These are phyloP conservation scores for Rhinogobio ventralis DNA, from an alignment of 2,797 vertebrate species.

Conservation along the genomic window DNA sequence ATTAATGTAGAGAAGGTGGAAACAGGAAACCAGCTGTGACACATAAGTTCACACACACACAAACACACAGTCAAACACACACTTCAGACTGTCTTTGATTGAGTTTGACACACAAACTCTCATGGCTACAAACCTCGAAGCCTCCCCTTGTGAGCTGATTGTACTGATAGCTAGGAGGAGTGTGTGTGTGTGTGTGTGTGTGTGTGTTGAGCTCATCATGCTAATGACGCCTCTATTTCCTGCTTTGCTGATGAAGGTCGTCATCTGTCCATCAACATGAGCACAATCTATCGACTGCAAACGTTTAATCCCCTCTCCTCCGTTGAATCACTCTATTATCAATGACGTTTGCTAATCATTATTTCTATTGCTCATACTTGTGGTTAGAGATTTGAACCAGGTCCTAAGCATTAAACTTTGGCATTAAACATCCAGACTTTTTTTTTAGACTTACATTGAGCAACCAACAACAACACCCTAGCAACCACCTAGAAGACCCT, in stretches of 20 bases:
- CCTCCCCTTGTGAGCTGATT: constrained; percentile 54
- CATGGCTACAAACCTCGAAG: constrained; percentile 45
- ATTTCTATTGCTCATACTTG: background rate
- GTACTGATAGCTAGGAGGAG: constrained; percentile 42
- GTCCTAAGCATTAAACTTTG: background rate
- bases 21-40: constrained; percentile 45
- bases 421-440: background rate
- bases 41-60: constrained; percentile 43
- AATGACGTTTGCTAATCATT: background rate
- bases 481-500: background rate
- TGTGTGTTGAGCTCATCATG: constrained; percentile 71
- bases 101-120: constrained; percentile 59
- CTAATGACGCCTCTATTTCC: constrained; percentile 76
- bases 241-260: constrained; percentile 72
- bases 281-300: constrained; percentile 62
- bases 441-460: background rate
- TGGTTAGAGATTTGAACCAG: background rate
- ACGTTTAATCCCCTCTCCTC: constrained; percentile 59
- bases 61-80: constrained; percentile 21
- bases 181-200: constrained; percentile 48
- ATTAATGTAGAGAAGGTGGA: constrained; percentile 55
- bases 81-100: constrained; percentile 53
- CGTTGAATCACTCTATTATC: no score
- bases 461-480: background rate
- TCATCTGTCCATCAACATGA: constrained; percentile 74